A percentile compares a stretch with the other conserved stretches of the same genome.
Conservation (phyloP, 2,888 invertebrate genomes). For the Ophion ventricosus region DNA sequence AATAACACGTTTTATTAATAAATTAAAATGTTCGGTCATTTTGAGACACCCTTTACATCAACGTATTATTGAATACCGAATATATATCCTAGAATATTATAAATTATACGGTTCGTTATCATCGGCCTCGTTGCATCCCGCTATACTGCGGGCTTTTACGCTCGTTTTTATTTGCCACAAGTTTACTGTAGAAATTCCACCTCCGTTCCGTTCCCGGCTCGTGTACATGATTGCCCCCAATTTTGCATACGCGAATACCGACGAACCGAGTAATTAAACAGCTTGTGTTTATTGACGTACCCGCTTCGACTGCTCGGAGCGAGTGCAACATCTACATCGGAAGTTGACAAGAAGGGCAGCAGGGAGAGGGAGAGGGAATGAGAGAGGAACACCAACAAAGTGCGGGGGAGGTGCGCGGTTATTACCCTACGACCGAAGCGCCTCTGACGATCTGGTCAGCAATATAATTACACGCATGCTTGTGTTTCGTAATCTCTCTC, state of each 20-base stretch:
- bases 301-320: background rate
- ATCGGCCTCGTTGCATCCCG: background rate
- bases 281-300: constrained; percentile 12
- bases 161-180: background rate
- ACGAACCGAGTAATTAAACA: constrained; percentile 9
- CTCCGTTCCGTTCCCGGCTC: background rate
- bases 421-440: constrained; percentile 26
- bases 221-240: constrained; percentile 3
- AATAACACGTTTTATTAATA: no score
- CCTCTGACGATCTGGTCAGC: constrained; percentile 15
- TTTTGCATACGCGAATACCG: constrained; percentile 7
- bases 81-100: background rate
- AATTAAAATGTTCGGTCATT: no score
- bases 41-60: no score
- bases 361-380: no score
- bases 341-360: background rate
- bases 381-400: no score
- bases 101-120: background rate
- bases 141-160: no score
- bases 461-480: background rate
- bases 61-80: background rate
- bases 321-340: background rate
- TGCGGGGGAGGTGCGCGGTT: background rate
- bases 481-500: background rate
- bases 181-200: background rate